These are phyloP conservation scores for Drosophila pseudotakahashii DNA, from an alignment of 2,888 invertebrate genomes.

Conservation along the genomic window DNA sequence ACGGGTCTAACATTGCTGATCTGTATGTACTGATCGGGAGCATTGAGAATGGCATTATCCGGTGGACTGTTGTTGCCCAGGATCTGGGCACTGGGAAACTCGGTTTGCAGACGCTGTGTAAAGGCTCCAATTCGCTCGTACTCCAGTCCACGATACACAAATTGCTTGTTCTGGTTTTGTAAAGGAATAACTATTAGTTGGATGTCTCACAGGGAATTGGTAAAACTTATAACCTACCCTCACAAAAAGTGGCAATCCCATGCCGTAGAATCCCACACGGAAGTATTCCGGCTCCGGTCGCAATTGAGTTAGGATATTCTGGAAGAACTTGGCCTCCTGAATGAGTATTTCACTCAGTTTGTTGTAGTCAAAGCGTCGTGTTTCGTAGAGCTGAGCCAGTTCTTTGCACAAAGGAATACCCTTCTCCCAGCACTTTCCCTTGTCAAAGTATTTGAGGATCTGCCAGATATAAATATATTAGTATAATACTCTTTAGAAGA, in stretches of 20 bases:
- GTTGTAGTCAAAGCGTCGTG: constrained; percentile 93
- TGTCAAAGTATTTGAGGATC: constrained; percentile 95
- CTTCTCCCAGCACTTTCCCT: constrained; percentile 98
- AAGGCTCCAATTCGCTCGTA: constrained; percentile 98
- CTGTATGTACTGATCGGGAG: constrained; percentile 96
- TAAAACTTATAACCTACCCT: constrained; percentile 87
- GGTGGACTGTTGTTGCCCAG: constrained; percentile 96
- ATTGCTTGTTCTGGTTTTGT: constrained; percentile 92
- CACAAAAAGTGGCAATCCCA: constrained; percentile 96
- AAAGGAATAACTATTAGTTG: neutral
- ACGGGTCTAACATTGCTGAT: constrained; percentile 97
- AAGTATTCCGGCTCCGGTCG: constrained; percentile 98
- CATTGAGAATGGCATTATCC: constrained; percentile 92
- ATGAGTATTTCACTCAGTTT: constrained; percentile 93
- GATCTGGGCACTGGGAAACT: constrained; percentile 97
- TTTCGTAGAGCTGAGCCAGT: constrained; percentile 93
- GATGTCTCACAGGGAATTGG: too few relatives aligned
- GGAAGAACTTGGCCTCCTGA: constrained; percentile 94
- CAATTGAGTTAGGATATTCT: constrained; percentile 94
- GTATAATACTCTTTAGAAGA: neutral
- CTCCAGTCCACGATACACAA: constrained; percentile 97
- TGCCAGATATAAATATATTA: constrained; percentile 72
- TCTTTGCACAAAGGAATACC: constrained; percentile 96
- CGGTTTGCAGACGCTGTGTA: constrained; percentile 95
- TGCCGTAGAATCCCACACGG: constrained; percentile 97